Percentiles rank a stretch among this genome's conserved stretches.
These are phyloP conservation scores for Parasteatoda tepidariorum DNA, from an alignment of 1,140 invertebrate species.

Conservation along the genomic window DNA sequence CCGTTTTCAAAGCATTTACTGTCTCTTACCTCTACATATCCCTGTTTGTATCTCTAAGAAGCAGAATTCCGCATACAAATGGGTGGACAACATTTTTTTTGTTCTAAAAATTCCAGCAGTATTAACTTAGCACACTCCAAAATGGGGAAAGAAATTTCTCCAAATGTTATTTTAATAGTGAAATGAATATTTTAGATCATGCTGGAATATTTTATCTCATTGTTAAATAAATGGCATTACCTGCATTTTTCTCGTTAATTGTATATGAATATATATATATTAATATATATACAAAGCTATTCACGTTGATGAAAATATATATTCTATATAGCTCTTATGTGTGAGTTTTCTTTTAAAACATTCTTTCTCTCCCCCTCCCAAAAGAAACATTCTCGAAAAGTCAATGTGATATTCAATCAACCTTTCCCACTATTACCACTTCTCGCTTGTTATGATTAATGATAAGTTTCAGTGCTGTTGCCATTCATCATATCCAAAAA, in stretches of 20 bases:
- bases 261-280: slow-evolving; percentile 43
- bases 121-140: slow-evolving; percentile 46
- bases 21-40: slow-evolving; percentile 52
- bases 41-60: not conserved
- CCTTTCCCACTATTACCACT: not conserved
- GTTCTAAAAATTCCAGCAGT: slow-evolving; percentile 50
- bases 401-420: not conserved
- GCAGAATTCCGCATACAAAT: not conserved
- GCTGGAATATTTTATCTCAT: slow-evolving; percentile 42
- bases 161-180: slow-evolving; percentile 60
- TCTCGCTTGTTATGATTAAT: too few relatives aligned
- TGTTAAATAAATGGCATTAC: slow-evolving; percentile 29
- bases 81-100: not conserved
- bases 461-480: too few relatives aligned
- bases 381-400: too few relatives aligned
- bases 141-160: slow-evolving; percentile 24
- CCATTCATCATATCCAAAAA: too few relatives aligned
- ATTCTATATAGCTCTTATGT: not conserved
- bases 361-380: not conserved
- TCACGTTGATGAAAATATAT: slow-evolving; percentile 10
- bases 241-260: slow-evolving; percentile 51
- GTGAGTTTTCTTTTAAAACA: not conserved
- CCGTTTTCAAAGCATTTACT: slow-evolving; percentile 42
- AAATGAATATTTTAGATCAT: slow-evolving; percentile 56
- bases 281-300: slow-evolving; percentile 28